These are phyloP conservation scores for Nemapogon koenigi DNA, from an alignment of 2,888 invertebrate species.

Conservation along the genomic window DNA sequence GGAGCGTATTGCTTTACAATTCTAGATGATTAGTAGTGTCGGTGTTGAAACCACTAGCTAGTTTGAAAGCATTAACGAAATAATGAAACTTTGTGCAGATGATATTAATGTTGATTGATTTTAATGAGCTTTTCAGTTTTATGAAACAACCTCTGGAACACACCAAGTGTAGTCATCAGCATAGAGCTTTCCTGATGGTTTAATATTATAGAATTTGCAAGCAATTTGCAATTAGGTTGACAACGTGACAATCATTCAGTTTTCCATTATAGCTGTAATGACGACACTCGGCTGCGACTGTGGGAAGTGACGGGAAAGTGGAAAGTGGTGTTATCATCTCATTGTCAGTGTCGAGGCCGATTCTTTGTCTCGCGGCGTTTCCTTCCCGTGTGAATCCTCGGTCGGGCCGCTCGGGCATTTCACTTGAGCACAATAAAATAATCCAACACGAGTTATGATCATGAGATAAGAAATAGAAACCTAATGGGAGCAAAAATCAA, in stretches of 20 bases:
- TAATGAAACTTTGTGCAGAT: no score
- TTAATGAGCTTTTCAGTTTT: no score
- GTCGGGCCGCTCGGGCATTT: constrained; percentile 8
- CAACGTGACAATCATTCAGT: constrained; percentile 9
- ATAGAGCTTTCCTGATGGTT: no score
- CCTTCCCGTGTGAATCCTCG: constrained; percentile 38
- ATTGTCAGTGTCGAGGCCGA: constrained; percentile 53
- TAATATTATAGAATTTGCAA: no score
- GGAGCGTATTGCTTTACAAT: constrained; percentile 2
- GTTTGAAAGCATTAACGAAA: no score
- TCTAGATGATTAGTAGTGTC: constrained; percentile 3
- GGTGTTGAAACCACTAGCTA: background rate
- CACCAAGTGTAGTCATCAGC: no score
- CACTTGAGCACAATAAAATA: constrained; percentile 9
- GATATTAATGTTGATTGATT: no score
- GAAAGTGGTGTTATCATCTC: constrained; percentile 42
- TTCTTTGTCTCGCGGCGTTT: constrained; percentile 30
- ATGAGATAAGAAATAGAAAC: constrained; percentile 7
- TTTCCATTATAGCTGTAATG: constrained; percentile 7
- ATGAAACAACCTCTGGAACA: no score
- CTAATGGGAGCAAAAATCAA: constrained; percentile 7
- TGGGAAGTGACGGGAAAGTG: constrained; percentile 53
- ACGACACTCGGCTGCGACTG: constrained; percentile 14
- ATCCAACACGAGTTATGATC: constrained; percentile 7
- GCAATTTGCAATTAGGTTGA: no score